Base-by-base conservation (phyloP, 2,113 vertebrate genomes). In the Columba livia region DNA sequence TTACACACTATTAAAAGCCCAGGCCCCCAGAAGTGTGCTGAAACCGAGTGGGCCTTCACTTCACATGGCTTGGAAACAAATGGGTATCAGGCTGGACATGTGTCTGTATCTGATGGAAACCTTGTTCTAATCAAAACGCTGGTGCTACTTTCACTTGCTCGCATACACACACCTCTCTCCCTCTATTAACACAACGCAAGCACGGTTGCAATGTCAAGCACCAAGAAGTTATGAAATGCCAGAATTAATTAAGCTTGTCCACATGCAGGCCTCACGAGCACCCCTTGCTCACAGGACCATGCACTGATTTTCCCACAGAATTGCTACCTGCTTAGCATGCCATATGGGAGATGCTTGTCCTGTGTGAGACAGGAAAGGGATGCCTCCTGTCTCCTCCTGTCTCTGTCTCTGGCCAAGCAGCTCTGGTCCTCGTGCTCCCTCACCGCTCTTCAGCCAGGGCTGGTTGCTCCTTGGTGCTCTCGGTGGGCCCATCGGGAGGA, bases 1-100 rank as follows among this genome's bases (percentile, higher is more conserved):
- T 51, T 97, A 94, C 81, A 92, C 24, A 28, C 79, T 87, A 87
- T 97, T 97, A 95, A 94, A 92, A 96, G 83, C 50, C 85, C 1
- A 38, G 88, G 75, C 73, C 90, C 51, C 74, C 56, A 71, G 66
- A 94, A 95, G 50, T 42, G 67, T 64, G 82, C 85, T 91, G 89
- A 94, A 96, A 96, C 78, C 8, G 56, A 93, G 72, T 44, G 56
- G 60, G 86, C 70, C 62, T 74, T 92, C 75, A 34, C 65, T 78
- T 93, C 12, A 3, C 44, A 66, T 90, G 0, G 4, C 86, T 95
- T 69, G 78, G 72, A 96, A 91, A 94, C 51, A 88, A 95, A 83
- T 16, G 32, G 67, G 91, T 79, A 88, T 62, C 21, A 26, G 53
- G 70, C 18, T 8, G 5, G 92, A 94, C 77, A 71, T 11, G 23